Conservation (phyloP, 2,888 invertebrate genomes). For the Himalopsyche japonica region DNA sequence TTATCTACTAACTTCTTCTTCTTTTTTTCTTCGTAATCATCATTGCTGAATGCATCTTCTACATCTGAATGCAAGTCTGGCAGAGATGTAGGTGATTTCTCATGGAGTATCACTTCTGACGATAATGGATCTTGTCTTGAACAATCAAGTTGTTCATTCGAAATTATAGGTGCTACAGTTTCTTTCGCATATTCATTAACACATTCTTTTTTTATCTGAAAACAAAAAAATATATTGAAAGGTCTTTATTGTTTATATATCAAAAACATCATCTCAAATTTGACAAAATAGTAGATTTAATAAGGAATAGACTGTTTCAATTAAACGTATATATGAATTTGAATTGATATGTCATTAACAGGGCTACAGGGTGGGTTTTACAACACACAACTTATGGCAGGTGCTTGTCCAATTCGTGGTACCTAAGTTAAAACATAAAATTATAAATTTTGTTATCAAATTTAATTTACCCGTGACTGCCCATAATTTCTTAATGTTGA, state of each 20-base stretch:
- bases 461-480: constrained; percentile 43
- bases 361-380: no score
- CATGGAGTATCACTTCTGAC: not conserved
- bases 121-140: constrained; percentile 25
- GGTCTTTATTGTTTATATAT: not conserved
- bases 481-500: constrained; percentile 52
- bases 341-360: no score
- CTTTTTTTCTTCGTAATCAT: constrained; percentile 31
- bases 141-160: constrained; percentile 41
- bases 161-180: constrained; percentile 44
- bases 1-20: constrained; percentile 21
- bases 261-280: not conserved
- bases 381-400: no score
- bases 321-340: no score
- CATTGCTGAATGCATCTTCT: constrained; percentile 40
- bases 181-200: constrained; percentile 43
- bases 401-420: no score
- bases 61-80: constrained; percentile 40
- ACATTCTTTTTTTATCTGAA: constrained; percentile 43
- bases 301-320: not conserved
- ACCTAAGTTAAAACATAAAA: not conserved
- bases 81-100: constrained; percentile 32
- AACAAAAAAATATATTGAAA: not conserved
- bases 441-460: not conserved
- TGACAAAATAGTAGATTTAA: not conserved